A percentile compares a stretch with the other conserved stretches of the same genome.
phyloP scores from a whole-genome alignment of 2,797 vertebrate species.

The Gambusia yucatana region DNA sequence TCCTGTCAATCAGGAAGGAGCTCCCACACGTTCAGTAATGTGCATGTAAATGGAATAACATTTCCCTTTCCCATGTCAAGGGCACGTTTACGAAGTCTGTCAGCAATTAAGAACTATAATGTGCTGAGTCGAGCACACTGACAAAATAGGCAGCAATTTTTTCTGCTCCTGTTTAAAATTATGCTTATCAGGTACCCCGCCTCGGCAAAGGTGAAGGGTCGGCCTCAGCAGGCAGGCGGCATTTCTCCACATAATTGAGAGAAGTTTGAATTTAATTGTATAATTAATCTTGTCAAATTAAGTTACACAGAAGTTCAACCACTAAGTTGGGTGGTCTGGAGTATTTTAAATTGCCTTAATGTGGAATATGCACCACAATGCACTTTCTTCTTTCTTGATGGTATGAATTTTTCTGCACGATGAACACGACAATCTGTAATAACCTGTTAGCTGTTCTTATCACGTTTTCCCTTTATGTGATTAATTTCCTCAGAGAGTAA shows the following conservation, averaged over 20 bases:
- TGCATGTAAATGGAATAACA: constrained; percentile 64
- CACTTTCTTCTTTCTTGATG: constrained; percentile 80
- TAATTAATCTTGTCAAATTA: constrained; percentile 99
- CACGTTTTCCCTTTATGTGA: constrained; percentile 75
- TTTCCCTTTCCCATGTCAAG: constrained; percentile 71
- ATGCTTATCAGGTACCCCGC: constrained; percentile 90
- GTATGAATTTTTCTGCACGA: constrained; percentile 68
- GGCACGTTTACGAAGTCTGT: constrained; percentile 68
- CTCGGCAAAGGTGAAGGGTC: constrained; percentile 88
- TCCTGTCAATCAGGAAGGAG: constrained; percentile 72
- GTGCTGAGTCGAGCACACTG: constrained; percentile 68
- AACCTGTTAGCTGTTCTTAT: constrained; percentile 81
- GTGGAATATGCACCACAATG: constrained; percentile 79
- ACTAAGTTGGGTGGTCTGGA: constrained; percentile 89
- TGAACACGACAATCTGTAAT: constrained; percentile 74
- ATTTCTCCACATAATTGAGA: constrained; percentile 96
- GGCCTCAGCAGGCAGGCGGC: constrained; percentile 82
- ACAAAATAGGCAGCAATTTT: constrained; percentile 84
- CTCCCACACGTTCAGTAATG: constrained; percentile 51
- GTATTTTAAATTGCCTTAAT: constrained; percentile 92
- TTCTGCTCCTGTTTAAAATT: constrained; percentile 89
- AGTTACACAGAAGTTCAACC: constrained; percentile 92
- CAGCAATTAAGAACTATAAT: constrained; percentile 76
- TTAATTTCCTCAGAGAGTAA: constrained; percentile 80
- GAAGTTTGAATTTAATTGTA: constrained; percentile 97